Percentiles rank a stretch among this genome's conserved stretches.
These are phyloP conservation scores for Brachionus koreanus DNA, from an alignment of 1,140 invertebrate species.

Conservation along the genomic window DNA sequence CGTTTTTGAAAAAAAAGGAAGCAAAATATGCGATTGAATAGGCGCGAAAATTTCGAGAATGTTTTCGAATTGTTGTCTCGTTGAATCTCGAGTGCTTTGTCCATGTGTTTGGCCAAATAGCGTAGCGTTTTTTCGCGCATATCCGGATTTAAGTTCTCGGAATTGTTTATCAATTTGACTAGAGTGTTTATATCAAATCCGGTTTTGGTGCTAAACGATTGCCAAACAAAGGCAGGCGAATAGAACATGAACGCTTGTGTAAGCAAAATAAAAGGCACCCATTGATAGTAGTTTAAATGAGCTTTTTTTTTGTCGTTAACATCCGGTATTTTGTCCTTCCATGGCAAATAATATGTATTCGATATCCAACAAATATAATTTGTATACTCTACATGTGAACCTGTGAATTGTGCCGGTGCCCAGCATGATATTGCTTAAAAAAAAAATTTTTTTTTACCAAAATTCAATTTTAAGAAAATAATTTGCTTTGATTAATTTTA, in stretches of 20 bases:
- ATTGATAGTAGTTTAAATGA: conserved; percentile 53
- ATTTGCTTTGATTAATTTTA: neutral
- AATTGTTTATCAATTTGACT: conserved; percentile 29
- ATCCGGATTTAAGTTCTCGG: conserved; percentile 49
- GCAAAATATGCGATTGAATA: conserved; percentile 50
- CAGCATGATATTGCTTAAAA: conserved; percentile 70
- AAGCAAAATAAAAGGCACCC: conserved; percentile 56
- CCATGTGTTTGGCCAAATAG: conserved; percentile 56
- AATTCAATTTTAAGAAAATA: neutral
- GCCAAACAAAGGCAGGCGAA: conserved; percentile 52
- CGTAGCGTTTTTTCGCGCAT: conserved; percentile 54
- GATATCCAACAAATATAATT: conserved; percentile 59
- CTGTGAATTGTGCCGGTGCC: conserved; percentile 49
- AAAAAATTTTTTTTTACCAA: neutral
- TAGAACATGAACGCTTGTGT: conserved; percentile 56
- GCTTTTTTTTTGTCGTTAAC: conserved; percentile 19
- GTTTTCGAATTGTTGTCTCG: conserved; percentile 50
- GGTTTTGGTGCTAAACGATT: conserved; percentile 42
- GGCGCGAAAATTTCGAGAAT: conserved; percentile 47
- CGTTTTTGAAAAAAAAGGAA: conserved; percentile 55
- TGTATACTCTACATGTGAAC: conserved; percentile 51
- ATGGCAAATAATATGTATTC: conserved; percentile 59
- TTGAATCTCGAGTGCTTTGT: conserved; percentile 56
- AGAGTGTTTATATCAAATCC: conserved; percentile 42
- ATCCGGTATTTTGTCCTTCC: conserved; percentile 42